These are phyloP conservation scores for Penaeus vannamei DNA, from an alignment of 1,140 invertebrate genomes.

Conservation along the genomic window DNA sequence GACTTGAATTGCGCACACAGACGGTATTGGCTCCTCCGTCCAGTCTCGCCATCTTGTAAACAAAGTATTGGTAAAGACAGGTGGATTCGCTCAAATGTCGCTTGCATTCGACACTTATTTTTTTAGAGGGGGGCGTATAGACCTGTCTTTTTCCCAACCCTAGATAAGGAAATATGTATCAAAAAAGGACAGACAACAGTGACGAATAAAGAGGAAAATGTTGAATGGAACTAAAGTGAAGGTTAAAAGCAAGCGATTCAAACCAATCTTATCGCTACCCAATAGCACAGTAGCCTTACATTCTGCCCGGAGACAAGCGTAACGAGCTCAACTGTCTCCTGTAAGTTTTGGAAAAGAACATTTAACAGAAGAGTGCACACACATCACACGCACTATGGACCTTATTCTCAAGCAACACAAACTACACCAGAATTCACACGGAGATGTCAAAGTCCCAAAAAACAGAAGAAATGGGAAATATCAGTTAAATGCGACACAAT, in stretches of 20 bases:
- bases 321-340: constrained; percentile 66
- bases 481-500: too few species aligned
- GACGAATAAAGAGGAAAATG: not conserved
- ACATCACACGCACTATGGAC: constrained; percentile 33
- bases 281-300: constrained; percentile 59
- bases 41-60: too few species aligned
- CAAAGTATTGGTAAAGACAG: too few species aligned
- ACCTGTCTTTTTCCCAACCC: too few species aligned
- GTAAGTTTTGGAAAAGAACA: constrained; percentile 61
- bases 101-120: too few species aligned
- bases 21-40: too few species aligned
- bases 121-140: too few species aligned
- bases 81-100: too few species aligned
- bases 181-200: too few species aligned
- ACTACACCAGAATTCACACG: not conserved
- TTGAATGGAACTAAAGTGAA: not conserved
- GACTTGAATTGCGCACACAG: too few species aligned
- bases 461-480: too few species aligned
- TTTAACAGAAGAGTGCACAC: constrained; percentile 53
- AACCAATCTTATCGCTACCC: constrained; percentile 35
- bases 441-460: not conserved
- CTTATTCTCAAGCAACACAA: constrained; percentile 46
- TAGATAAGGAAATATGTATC: too few species aligned
- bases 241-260: constrained; percentile 49
- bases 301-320: constrained; percentile 62